Percentiles rank a stretch among this genome's conserved stretches.
phyloP scores from a whole-genome alignment of 2,113 vertebrate genomes.

The Phaethon lepturus region DNA sequence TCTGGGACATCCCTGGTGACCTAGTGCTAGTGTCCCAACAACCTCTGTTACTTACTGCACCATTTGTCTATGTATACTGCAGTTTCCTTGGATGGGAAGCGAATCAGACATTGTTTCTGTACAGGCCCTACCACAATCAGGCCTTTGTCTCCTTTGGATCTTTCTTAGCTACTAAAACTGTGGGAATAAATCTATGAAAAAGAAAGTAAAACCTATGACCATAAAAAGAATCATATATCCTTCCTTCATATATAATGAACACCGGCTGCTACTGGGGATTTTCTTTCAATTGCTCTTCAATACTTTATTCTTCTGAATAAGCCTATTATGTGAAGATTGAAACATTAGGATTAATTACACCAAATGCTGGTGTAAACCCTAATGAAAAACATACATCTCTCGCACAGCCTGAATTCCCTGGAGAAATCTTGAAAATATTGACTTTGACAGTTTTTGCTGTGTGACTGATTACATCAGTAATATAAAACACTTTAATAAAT shows the following conservation, averaged over 20 bases:
- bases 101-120: not conserved
- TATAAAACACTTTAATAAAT: slow-evolving; percentile 54
- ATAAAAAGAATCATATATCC: not conserved
- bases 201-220: not conserved
- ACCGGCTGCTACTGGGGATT: not conserved
- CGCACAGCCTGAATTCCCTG: slow-evolving; percentile 46
- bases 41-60: not conserved
- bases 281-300: slow-evolving; percentile 26
- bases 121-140: fast-evolving
- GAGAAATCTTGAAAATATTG: slow-evolving; percentile 71
- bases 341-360: slow-evolving; percentile 78
- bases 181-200: not conserved
- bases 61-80: fast-evolving
- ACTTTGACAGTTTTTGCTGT: slow-evolving; percentile 62
- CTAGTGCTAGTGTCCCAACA: not conserved
- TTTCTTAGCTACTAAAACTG: not conserved
- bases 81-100: not conserved
- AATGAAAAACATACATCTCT: slow-evolving; percentile 76
- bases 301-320: slow-evolving; percentile 69
- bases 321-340: slow-evolving; percentile 69
- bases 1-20: not conserved
- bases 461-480: slow-evolving; percentile 44
- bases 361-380: slow-evolving; percentile 64
- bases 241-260: not conserved
- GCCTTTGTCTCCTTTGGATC: not conserved